A percentile compares a stretch with the other conserved stretches of the same genome.
These are phyloP conservation scores for Entosphenus tridentatus DNA, from an alignment of 2,113 vertebrate genomes.

Conservation along the genomic window DNA sequence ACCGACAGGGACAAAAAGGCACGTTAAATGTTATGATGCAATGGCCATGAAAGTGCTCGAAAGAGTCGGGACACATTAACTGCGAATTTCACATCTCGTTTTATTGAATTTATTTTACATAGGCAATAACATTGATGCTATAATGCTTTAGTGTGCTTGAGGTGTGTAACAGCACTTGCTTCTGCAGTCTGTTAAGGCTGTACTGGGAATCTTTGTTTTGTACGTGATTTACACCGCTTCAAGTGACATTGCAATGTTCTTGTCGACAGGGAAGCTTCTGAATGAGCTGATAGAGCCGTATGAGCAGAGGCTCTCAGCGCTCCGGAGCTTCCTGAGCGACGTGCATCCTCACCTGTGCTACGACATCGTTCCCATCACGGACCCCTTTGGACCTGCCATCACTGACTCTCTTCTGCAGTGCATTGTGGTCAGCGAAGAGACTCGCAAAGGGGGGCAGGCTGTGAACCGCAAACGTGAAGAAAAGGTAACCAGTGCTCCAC, in stretches of 20 bases:
- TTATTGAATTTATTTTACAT: too few species aligned
- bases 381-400: conserved; percentile 1
- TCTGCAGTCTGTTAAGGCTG: too few species aligned
- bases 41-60: too few species aligned
- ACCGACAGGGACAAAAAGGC: too few species aligned
- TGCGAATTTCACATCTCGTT: too few species aligned
- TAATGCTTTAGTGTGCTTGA: too few species aligned
- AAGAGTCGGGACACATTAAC: too few species aligned
- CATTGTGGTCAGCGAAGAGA: conserved; percentile 5
- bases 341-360: neutral
- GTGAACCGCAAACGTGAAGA: conserved; percentile 1
- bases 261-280: neutral
- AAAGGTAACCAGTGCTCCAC: neutral
- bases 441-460: conserved; percentile 1
- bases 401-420: neutral
- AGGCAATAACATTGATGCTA: too few species aligned
- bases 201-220: too few species aligned
- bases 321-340: neutral
- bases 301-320: neutral
- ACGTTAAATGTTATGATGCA: too few species aligned
- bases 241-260: neutral
- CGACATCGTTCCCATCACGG: conserved; percentile 5
- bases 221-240: too few species aligned
- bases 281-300: neutral
- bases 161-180: too few species aligned